phyloP scores from a whole-genome alignment of 1,140 invertebrate genomes.

The Drosophila bocki region DNA sequence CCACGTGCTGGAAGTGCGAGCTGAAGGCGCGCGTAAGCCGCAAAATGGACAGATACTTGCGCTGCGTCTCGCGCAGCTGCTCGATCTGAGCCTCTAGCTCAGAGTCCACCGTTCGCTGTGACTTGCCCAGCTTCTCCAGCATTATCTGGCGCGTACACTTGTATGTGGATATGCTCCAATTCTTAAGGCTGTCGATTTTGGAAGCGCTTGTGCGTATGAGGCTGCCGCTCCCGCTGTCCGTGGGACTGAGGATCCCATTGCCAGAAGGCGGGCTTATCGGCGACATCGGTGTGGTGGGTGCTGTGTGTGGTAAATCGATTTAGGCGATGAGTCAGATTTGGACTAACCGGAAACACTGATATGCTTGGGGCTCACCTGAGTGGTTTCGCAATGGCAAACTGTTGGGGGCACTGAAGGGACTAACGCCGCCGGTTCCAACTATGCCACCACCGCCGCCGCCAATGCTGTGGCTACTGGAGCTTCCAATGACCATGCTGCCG shows the following conservation, averaged over 20 bases:
- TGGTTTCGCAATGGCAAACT: conserved; percentile 86
- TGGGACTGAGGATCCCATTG: conserved; percentile 62
- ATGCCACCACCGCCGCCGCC: conserved; percentile 8
- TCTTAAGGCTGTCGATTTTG: conserved; percentile 95
- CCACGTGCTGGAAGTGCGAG: conserved; percentile 95
- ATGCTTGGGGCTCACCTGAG: conserved; percentile 57
- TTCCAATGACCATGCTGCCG: conserved; percentile 57
- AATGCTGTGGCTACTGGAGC: conserved; percentile 64
- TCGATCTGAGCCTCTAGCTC: conserved; percentile 97
- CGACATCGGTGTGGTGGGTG: conserved; percentile 84
- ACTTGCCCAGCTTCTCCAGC: conserved; percentile 97
- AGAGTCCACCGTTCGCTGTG: conserved; percentile 91
- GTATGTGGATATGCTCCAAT: conserved; percentile 98
- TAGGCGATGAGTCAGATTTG: not conserved
- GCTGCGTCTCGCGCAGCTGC: conserved; percentile 95
- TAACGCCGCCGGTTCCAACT: conserved; percentile 1
- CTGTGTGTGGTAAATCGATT: conserved; percentile 33
- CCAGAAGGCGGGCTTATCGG: conserved; percentile 86
- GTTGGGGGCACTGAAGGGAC: conserved; percentile 67
- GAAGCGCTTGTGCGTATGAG: conserved; percentile 88
- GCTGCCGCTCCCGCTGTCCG: conserved; percentile 82
- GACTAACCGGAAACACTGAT: not conserved
- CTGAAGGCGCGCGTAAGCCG: conserved; percentile 93
- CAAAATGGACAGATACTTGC: conserved; percentile 95
- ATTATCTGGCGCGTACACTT: conserved; percentile 98